phyloP scores from a whole-genome alignment of 2,113 vertebrate species.

The Sclerurus mexicanus region DNA sequence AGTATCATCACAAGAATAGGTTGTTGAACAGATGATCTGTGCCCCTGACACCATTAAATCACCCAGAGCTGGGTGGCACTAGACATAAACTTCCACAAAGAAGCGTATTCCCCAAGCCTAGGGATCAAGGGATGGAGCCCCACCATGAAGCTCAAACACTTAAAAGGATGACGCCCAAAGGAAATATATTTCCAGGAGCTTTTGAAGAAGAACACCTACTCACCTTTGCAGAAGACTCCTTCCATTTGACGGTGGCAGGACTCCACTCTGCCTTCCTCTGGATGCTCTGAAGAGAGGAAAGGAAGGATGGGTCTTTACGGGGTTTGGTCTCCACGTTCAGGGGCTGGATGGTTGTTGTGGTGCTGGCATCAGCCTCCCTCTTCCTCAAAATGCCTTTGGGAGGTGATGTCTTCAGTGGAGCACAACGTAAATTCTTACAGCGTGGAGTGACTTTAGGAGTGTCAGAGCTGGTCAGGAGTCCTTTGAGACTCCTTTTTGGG shows the following conservation, averaged over 20 bases:
- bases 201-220: neutral
- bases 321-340: neutral
- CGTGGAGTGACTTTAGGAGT: neutral
- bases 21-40: neutral
- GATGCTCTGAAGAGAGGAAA: neutral
- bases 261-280: neutral
- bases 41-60: neutral
- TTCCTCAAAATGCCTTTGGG: neutral
- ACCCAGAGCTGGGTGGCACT: neutral
- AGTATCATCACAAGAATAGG: neutral
- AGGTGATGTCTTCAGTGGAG: neutral
- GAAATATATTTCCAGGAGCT: neutral
- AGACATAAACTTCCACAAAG: neutral
- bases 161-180: neutral
- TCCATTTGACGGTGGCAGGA: neutral
- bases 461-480: neutral
- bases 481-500: neutral
- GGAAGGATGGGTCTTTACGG: neutral
- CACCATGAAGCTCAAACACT: neutral
- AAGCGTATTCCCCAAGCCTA: neutral
- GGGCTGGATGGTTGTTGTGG: neutral
- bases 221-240: conserved; percentile 15
- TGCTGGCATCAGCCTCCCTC: neutral
- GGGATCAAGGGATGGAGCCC: neutral
- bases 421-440: neutral